Evolutionary conservation across 2,888 invertebrate genomes (phyloP), one percentile per base, ranked within the genome.

Genomic region (Caenorhabditis virilis): DNA sequence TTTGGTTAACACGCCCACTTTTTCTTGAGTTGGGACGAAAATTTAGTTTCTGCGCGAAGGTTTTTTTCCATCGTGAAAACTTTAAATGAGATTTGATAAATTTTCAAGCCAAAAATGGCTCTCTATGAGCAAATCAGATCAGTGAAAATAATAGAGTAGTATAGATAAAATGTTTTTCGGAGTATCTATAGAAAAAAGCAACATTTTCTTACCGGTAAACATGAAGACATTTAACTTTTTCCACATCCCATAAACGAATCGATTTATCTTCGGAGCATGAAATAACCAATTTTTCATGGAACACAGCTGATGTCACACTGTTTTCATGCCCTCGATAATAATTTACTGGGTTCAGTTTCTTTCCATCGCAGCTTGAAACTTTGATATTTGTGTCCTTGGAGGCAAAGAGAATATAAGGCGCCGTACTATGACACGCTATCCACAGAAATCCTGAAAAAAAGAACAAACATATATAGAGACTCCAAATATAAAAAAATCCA

Each of bases 371-470:
- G 67, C 98, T 88, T 97, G 97, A 98, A 74, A 98, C 87, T 84
- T 98, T 98, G 46, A 98, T 91, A 46, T 93, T 92, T 15, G 97
- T 87, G 85, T 99, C 98, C 84, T 98, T 98, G n/a, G 97, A 97
- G 0, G 95, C 97, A 0, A 97, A 97, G 0, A 92, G 93, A 74
- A 97, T 92, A 36, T 97, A 87, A 0, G 97, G 97, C 77, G 97
- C 86, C 0, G 90, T 90, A 2, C 94, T 93, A 85, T 98, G 97
- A 86, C 98, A 98, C 41, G 91, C 88, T 0, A 94, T 95, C 97
- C 97, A 99, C 86, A 99, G 99, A 0, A 98, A 97, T 13, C 97
- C 97, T n/a, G n/a, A n/a, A n/a, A n/a, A n/a, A n/a, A n/a, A n/a
- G n/a, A n/a, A n/a, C n/a, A n/a, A n/a, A n/a, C n/a, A n/a, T n/a